Percentiles rank a stretch among this genome's conserved stretches.
Evolutionary conservation across 1,140 invertebrate genomes (phyloP).

Genomic region (Hypsibius dujardini): DNA sequence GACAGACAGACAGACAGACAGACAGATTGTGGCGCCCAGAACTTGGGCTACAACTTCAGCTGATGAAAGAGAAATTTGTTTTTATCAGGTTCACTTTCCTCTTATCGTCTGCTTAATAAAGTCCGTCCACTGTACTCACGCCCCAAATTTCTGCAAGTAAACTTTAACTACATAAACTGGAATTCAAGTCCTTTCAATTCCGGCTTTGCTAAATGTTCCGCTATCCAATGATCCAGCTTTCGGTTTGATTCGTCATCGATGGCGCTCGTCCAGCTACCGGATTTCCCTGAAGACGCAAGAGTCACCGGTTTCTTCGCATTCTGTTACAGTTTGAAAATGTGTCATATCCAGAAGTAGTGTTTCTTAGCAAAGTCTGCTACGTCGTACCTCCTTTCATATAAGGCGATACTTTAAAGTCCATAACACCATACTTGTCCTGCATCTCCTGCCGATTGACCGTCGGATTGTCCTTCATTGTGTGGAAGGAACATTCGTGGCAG

Average conservation of each 20-base stretch:
- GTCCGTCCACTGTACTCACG: no score
- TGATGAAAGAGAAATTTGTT: no score
- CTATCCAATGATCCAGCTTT: slow-evolving; percentile 21
- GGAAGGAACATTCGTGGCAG: slow-evolving; percentile 28
- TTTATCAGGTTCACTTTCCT: no score
- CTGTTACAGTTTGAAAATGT: not conserved
- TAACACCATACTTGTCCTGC: slow-evolving; percentile 24
- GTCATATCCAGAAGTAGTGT: not conserved
- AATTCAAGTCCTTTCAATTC: not conserved
- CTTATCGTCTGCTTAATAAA: no score
- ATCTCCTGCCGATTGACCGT: slow-evolving; percentile 29
- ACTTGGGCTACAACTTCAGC: no score
- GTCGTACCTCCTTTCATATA: slow-evolving; percentile 31
- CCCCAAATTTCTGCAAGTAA: no score
- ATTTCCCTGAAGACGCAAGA: slow-evolving; percentile 18
- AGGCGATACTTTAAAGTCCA: slow-evolving; percentile 24
- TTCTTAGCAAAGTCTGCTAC: no score
- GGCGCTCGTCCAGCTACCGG: slow-evolving; percentile 23
- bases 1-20: no score
- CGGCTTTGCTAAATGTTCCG: slow-evolving; percentile 16
- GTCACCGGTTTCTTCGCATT: not conserved
- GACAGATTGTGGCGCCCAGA: no score
- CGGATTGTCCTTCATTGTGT: slow-evolving; percentile 30
- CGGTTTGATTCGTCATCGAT: slow-evolving; percentile 20
- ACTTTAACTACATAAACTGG: no score